These are phyloP conservation scores for Platycercus adscitus DNA, from an alignment of 2,113 vertebrate genomes.

Conservation along the genomic window DNA sequence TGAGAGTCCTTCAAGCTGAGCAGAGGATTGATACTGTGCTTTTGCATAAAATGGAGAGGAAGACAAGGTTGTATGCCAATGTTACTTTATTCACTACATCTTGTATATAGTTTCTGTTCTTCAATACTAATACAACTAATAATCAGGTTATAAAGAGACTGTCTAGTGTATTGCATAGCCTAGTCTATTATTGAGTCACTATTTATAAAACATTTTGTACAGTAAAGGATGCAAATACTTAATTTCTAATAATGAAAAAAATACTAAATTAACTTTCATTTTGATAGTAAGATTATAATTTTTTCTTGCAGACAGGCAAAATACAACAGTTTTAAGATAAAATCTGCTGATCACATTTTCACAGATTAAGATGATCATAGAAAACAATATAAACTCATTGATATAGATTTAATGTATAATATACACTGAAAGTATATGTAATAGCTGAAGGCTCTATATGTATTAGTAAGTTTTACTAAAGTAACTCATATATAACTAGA, in stretches of 20 bases:
- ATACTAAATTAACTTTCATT: background rate
- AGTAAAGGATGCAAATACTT: background rate
- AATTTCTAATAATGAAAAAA: background rate
- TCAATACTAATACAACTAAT: background rate
- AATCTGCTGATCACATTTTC: background rate
- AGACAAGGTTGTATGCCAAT: background rate
- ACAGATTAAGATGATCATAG: background rate
- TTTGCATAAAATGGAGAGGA: background rate
- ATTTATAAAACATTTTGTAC: background rate
- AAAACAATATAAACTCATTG: background rate
- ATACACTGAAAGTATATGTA: background rate
- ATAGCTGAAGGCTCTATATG: background rate
- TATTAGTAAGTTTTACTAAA: background rate
- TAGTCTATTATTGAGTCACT: background rate
- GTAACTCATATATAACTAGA: background rate
- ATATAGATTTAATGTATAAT: background rate
- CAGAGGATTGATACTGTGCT: background rate
- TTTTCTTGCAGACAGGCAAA: background rate
- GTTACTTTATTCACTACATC: background rate
- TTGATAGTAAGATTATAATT: constrained; percentile 1
- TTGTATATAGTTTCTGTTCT: background rate
- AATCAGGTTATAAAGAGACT: background rate
- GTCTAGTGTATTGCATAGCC: background rate
- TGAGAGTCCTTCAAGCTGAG: background rate
- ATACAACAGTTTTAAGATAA: background rate